Evolutionary conservation across 2,888 invertebrate genomes (phyloP), one percentile per base, ranked within the genome.

Genomic region (Agrotis clavis): DNA sequence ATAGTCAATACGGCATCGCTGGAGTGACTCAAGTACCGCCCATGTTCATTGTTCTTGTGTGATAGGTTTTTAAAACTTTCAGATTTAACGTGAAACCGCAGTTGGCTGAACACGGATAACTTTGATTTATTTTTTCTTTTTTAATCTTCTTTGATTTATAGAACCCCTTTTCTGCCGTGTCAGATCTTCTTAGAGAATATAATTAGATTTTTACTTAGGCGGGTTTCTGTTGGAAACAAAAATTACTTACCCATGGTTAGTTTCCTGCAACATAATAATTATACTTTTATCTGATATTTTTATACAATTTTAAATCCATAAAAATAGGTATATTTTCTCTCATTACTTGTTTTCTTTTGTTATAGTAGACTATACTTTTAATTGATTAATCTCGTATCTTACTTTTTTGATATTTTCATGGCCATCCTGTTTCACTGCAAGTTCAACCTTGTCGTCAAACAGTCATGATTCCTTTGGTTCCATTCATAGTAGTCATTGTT

Each of bases 31-130:
- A n/a, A n/a, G n/a, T n/a, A n/a, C n/a, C n/a, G n/a, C n/a, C n/a
- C n/a, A n/a, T n/a, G n/a, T n/a, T n/a, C n/a, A n/a, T n/a, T n/a
- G n/a, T 71, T 80, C 79, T 67, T 59, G 61, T 54, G 54, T 74
- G 74, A 78, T 79, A 77, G 25, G 68, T 71, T 73, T 70, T 73
- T 41, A 47, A 67, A 73, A 77, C 35, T 71, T 56, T 7, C 70
- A 51, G 30, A 73, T 82, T 72, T 62, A 60, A 65, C 13, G 60
- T 1, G 1, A 70, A 63, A 14, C n/a, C 41, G 61, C 21, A 19
- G 21, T 79, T 61, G 48, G 30, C 41, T 71, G 74, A 66, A 51
- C 65, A 62, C 25, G 16, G 41, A 47, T 41, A 69, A 57, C 30
- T 72, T 67, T 21, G 11, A 25, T 35, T 16, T 53, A 7, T n/a